phyloP scores from a whole-genome alignment of 2,888 invertebrate species.

The Neoitamus cyanurus region DNA sequence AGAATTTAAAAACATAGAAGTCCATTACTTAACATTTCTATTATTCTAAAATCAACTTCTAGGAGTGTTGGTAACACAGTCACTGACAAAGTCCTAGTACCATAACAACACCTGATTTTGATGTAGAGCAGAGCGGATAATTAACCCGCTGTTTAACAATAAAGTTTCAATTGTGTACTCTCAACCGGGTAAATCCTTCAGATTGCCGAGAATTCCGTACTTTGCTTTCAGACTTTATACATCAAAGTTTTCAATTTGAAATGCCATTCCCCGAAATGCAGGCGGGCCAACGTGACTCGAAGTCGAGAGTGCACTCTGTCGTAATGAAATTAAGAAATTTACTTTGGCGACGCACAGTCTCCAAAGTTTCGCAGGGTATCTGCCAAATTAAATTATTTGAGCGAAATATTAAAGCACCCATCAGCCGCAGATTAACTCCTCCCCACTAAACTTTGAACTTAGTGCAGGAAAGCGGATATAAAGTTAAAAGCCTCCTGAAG shows the following conservation, averaged over 20 bases:
- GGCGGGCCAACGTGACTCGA: not conserved
- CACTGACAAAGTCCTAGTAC: too few relatives aligned
- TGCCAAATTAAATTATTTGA: conserved; percentile 22
- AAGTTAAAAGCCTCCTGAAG: conserved; percentile 16
- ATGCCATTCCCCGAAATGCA: not conserved
- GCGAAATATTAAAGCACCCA: not conserved
- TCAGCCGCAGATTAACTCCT: conserved; percentile 11
- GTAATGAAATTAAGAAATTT: conserved; percentile 1
- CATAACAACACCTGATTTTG: too few relatives aligned
- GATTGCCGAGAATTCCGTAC: too few relatives aligned
- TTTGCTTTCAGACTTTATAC: too few relatives aligned
- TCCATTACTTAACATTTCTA: too few relatives aligned
- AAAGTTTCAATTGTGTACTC: too few relatives aligned
- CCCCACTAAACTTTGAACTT: conserved; percentile 8
- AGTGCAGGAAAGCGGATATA: not conserved
- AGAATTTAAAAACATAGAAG: too few relatives aligned
- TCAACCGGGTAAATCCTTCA: too few relatives aligned
- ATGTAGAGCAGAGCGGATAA: too few relatives aligned
- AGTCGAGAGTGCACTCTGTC: not conserved
- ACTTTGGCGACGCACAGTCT: not conserved
- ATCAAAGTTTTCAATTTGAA: not conserved
- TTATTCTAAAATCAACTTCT: too few relatives aligned
- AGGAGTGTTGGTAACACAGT: too few relatives aligned
- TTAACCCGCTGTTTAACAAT: too few relatives aligned
- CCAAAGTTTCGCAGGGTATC: not conserved